Base-by-base conservation (phyloP, 2,113 vertebrate genomes). In the Melanerpes formicivorus region DNA sequence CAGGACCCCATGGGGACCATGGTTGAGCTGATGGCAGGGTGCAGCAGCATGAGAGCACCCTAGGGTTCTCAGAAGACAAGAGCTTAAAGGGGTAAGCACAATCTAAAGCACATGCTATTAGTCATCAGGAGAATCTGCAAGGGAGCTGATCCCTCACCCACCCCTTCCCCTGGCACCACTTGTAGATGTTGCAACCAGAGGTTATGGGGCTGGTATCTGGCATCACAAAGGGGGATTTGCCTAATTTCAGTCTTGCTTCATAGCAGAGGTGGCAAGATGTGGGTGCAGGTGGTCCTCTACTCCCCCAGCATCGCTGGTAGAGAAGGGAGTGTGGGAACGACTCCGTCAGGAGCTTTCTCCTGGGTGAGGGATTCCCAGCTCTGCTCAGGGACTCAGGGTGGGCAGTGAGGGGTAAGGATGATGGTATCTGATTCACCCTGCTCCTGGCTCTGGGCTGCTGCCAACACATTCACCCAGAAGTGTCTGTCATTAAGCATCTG, bases 401-500 rank as follows among this genome's bases (percentile, higher is more conserved):
- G 37, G 6, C 12, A 25, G n/a, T 5, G 42, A 6, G 56, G 46
- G 30, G 4, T 12, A 30, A 4, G 1, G 16, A 19, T n/a, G 6
- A 17, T 10, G 2, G 18, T 14, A 40, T 21, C 27, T 91, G 66
- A 48, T 46, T 89, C 48, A 21, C 16, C n/a, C 37, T 2, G 54
- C 60, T 81, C 37, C 84, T 2, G 1, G 44, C 21, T 67, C 64
- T 91, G 94, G 80, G 67, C 64, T 77, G 72, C 88, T 87, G 92
- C 90, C 94, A 94, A 62, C n/a, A 18, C 0, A 8, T 54, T 91
- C 67, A 26, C 82, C 55, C 79, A 76, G 66, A 65, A 93, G 80
- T 81, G 78, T 34, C 84, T 90, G 58, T 95, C 90, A 84, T 94
- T 86, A 87, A 87, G 84, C 74, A 88, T 75, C 87, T 89, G 34